Evolutionary conservation across 2,797 vertebrate species (phyloP), one percentile per base, ranked within the genome.

Genomic region (Alosa sapidissima): DNA sequence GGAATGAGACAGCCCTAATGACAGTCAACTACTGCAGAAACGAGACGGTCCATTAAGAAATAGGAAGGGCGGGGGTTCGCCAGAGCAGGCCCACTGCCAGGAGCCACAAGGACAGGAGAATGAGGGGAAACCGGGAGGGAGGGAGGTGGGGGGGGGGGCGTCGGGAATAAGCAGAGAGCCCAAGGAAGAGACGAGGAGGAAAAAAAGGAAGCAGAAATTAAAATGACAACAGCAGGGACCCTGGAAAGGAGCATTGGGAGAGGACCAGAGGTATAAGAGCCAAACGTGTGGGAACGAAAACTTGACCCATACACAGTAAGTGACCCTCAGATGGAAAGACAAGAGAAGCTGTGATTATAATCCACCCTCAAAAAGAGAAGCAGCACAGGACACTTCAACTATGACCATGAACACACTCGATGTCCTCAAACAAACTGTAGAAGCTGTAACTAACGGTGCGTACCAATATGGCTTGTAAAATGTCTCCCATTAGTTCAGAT

Each of bases 21-120:
- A 88, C 85, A 85, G 82, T 84, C 87, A 88, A 89, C n/a, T 2
- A 84, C 85, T 83, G 48, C 51, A 83, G 75, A 82, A 83, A 84
- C 47, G 54, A 28, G 84, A 85, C 49, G 49, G 78, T 21, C 45
- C 58, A 60, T 86, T 85, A 88, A 84, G 81, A 84, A 81, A 84
- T 8, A 72, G 85, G 84, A 87, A 84, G 52, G 72, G 36, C 24
- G 16, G 72, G 72, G 72, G n/a, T 81, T 83, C 83, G 45, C 72
- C 36, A 81, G 48, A 86, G 51, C 82, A 62, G 84, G 86, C 87
- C 52, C 8, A 6, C 19, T 55, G 68, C 78, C 84, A 62, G 82
- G 19, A 88, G 78, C 55, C 86, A 82, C 68, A 62, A 86, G 41
- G 72, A 78, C 72, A 78, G 72, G 36, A 78, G 72, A 41, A 78